A percentile compares a stretch with the other conserved stretches of the same genome.
phyloP scores from a whole-genome alignment of 2,113 vertebrate species.

The Scytalopus superciliaris region DNA sequence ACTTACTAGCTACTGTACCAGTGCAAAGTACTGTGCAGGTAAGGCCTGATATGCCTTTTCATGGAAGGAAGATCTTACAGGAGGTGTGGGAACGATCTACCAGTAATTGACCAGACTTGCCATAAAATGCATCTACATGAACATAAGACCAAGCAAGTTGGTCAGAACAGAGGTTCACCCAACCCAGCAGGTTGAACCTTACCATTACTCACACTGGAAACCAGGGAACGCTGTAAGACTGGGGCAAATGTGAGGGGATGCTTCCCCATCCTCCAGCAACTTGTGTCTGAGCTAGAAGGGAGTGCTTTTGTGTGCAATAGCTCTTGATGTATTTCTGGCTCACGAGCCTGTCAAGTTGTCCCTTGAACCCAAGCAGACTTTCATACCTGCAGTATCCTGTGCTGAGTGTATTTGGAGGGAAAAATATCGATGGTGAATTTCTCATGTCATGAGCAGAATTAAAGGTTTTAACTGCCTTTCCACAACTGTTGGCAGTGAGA shows the following conservation, averaged over 20 bases:
- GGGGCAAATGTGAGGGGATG: neutral
- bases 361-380: neutral
- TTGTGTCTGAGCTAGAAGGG: neutral
- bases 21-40: neutral
- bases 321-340: neutral
- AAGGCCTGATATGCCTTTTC: neutral
- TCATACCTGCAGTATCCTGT: neutral
- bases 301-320: neutral
- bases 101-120: neutral
- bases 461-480: constrained; percentile 1
- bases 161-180: neutral
- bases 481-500: neutral
- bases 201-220: neutral
- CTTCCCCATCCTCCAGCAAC: neutral
- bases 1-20: neutral
- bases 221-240: neutral
- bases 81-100: neutral
- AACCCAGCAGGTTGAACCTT: neutral
- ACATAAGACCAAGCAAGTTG: neutral
- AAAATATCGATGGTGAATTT: neutral
- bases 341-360: neutral
- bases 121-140: neutral
- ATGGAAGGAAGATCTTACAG: neutral
- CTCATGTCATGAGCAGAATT: neutral
- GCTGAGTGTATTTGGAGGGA: neutral